These are phyloP conservation scores for Cephalotes varians DNA, from an alignment of 2,888 invertebrate genomes.

Conservation along the genomic window DNA sequence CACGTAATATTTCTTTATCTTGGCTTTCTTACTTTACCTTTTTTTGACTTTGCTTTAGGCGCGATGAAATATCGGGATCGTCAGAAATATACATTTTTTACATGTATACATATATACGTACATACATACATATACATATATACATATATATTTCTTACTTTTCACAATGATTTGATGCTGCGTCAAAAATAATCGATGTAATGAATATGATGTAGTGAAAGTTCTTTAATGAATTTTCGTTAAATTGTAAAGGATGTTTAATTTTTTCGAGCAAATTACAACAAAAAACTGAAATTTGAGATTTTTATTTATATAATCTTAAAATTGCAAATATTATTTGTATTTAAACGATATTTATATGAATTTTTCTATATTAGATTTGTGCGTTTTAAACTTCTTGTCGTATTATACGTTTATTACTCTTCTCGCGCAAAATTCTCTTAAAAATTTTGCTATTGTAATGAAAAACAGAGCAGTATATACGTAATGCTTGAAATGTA, in stretches of 20 bases:
- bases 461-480: not conserved
- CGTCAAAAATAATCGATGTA: not conserved
- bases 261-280: not conserved
- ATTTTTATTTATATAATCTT: not conserved
- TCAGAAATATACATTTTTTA: not conserved
- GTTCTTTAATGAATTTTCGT: not conserved
- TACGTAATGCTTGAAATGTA: not conserved
- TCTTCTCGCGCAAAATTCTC: not conserved
- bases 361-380: slow-evolving; percentile 2
- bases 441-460: slow-evolving; percentile 1
- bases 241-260: not conserved
- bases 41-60: not conserved
- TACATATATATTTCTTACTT: not conserved
- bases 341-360: not conserved
- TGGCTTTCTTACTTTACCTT: not conserved
- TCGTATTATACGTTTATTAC: not conserved
- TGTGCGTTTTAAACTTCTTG: not conserved
- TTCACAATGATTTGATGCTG: not conserved
- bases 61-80: not conserved
- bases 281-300: not conserved
- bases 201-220: not conserved
- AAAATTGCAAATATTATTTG: not conserved
- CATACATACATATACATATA: too few relatives aligned
- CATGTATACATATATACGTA: too few relatives aligned
- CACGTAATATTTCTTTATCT: slow-evolving; percentile 23